Base-by-base conservation (phyloP, 2,888 invertebrate species). In the Drymonia ruficornis region DNA sequence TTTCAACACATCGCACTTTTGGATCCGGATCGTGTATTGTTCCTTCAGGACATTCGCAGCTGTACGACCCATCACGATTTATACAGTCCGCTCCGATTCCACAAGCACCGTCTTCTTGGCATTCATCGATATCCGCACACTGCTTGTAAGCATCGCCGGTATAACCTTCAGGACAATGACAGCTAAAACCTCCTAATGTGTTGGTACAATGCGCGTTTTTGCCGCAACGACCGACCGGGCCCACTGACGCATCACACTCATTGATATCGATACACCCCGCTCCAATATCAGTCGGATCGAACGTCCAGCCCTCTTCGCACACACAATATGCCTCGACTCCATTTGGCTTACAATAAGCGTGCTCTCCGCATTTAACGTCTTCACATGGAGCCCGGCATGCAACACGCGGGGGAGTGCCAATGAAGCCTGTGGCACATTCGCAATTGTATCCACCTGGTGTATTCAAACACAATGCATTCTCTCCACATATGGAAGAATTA, bases 291-390 rank as follows among this genome's bases (percentile, higher is more conserved):
- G 94, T 95, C 0, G 98, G 98, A 86, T 98, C 96, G 79, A 97
- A 98, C 0, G 97, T 97, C 97, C 98, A 98, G 0, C 98, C 98
- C 56, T 97, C 97, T 80, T 98, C 97, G 79, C 98, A 98, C 48
- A 98, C 96, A 74, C 98, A 98, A 73, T 97, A 97, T 0, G 98
- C 98, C 84, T 98, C 98, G 56, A 95, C 94, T 34, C 97, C 97
- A 71, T 98, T 97, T 0, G 97, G 96, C 81, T 98, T 97, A 81
- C 98, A 98, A 79, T 94, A 97, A 1, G 98, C 97, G 81, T 98
- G 98, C 9, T 95, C 94, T 15, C 97, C 97, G 80, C 98, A 98
- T 78, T 96, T 96, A 0, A 98, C 96, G 84, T 97, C 97, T 81
- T 98, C 97, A 80, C 98, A 98, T 0, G 98, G 98, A 67, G 97